phyloP scores from a whole-genome alignment of 2,113 vertebrate genomes.

The Eonycteris spelaea region DNA sequence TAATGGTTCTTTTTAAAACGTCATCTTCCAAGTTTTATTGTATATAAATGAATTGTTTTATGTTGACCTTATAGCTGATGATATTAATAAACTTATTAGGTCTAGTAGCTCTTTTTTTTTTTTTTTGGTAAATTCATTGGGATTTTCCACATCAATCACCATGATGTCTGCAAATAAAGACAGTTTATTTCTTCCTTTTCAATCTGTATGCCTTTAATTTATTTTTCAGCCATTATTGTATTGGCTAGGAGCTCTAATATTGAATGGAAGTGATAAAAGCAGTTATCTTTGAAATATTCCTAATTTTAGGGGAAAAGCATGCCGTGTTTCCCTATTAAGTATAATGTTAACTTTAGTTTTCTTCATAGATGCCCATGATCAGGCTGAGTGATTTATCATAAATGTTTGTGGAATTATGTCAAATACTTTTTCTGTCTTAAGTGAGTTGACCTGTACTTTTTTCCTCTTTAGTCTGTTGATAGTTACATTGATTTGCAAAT shows the following conservation, averaged over 20 bases:
- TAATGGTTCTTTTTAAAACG: background rate
- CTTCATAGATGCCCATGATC: slow-evolving; percentile 1
- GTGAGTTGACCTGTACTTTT: background rate
- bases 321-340: background rate
- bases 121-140: background rate
- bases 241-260: background rate
- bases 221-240: background rate
- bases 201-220: background rate
- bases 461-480: background rate
- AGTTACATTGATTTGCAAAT: background rate
- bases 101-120: background rate
- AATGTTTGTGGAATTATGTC: background rate
- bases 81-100: background rate
- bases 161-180: slow-evolving; percentile 23
- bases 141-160: slow-evolving; percentile 15
- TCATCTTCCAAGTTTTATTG: background rate
- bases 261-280: slow-evolving; percentile 1
- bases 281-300: background rate
- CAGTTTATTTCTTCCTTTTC: slow-evolving; percentile 17
- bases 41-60: slow-evolving; percentile 25
- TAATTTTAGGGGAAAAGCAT: background rate
- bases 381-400: background rate
- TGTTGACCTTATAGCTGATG: background rate
- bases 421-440: background rate
- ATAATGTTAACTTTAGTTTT: background rate